phyloP scores from a whole-genome alignment of 2,113 vertebrate genomes.

The Symphodus melops region DNA sequence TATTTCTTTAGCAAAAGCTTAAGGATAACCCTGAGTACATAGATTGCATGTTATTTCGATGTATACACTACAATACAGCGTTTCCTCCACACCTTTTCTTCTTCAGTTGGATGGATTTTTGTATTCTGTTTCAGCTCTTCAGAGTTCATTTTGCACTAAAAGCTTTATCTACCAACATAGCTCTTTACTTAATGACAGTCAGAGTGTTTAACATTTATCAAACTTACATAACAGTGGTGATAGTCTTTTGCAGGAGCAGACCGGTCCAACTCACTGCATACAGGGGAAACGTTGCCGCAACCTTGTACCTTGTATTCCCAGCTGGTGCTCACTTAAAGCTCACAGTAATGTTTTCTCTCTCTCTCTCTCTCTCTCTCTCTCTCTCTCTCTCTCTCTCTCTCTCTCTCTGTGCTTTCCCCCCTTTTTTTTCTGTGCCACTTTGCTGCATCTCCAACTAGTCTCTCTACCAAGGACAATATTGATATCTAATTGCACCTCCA shows the following conservation, averaged over 20 bases:
- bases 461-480: conserved; percentile 67
- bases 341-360: conserved; percentile 16
- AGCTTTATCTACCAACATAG: conserved; percentile 5
- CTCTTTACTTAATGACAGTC: conserved; percentile 14
- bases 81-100: not conserved
- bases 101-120: not conserved
- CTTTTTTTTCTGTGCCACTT: conserved; percentile 11
- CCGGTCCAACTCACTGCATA: conserved; percentile 26
- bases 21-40: conserved; percentile 10
- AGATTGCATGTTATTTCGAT: not conserved
- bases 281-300: conserved; percentile 32
- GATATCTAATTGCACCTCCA: conserved; percentile 61
- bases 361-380: not conserved
- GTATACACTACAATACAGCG: not conserved
- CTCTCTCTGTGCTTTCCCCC: conserved; percentile 37
- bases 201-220: conserved; percentile 10
- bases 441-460: conserved; percentile 46
- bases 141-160: conserved; percentile 4
- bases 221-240: not conserved
- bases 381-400: not conserved
- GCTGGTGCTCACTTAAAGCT: conserved; percentile 32
- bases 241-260: conserved; percentile 8
- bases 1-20: conserved; percentile 24
- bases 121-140: not conserved
- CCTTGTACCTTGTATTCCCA: conserved; percentile 41